phyloP scores from a whole-genome alignment of 2,113 vertebrate genomes.

The Callipepla californica region DNA sequence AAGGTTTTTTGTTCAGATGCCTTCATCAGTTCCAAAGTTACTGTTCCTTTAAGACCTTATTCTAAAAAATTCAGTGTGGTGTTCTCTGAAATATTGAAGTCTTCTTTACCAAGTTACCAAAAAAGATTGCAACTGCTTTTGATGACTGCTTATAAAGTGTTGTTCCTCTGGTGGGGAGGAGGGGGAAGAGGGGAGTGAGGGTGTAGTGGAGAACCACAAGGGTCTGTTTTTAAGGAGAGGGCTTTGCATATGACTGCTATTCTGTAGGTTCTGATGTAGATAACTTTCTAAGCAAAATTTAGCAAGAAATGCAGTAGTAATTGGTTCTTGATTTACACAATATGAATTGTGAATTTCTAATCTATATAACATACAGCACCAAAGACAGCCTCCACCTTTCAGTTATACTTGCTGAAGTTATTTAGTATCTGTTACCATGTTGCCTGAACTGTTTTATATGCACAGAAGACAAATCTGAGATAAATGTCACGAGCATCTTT shows the following conservation, averaged over 20 bases:
- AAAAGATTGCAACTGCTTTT: neutral
- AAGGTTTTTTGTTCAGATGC: neutral
- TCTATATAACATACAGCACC: neutral
- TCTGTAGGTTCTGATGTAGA: neutral
- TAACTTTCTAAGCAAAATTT: neutral
- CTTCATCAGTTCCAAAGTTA: neutral
- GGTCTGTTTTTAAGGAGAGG: neutral
- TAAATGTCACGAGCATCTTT: constrained; percentile 3
- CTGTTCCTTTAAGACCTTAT: neutral
- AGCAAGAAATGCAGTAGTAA: neutral
- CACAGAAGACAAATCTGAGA: neutral
- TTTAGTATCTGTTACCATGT: neutral
- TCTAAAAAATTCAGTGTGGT: neutral
- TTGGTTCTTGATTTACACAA: neutral
- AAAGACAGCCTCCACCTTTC: neutral
- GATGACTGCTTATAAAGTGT: neutral
- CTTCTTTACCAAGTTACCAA: neutral
- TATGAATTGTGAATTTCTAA: neutral
- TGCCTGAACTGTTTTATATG: neutral
- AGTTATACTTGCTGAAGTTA: neutral
- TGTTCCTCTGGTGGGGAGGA: neutral
- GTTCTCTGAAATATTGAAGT: neutral
- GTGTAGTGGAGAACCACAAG: too few relatives aligned
- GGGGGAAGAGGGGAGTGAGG: neutral
- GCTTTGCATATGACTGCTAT: neutral